A percentile compares a stretch with the other conserved stretches of the same genome.
Conservation (phyloP, 1,140 invertebrate species). For the Musca domestica region DNA sequence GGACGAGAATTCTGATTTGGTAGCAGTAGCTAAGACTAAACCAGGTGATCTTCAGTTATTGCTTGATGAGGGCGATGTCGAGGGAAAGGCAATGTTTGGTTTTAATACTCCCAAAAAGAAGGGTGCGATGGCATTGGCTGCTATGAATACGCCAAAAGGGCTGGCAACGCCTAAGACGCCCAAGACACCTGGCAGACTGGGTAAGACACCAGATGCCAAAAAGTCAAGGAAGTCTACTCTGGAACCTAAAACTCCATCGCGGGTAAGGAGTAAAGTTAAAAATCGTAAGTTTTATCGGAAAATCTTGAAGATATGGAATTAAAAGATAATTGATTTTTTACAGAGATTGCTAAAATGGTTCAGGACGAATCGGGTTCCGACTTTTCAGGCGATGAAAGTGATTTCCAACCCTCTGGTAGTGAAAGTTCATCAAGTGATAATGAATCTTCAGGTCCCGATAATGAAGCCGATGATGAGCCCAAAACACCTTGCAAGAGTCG, state of each 20-base stretch:
- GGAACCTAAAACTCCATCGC: constrained; percentile 48
- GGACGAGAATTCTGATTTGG: too few relatives aligned
- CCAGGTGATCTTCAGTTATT: constrained; percentile 39
- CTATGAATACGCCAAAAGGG: constrained; percentile 39
- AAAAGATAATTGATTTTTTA: too few relatives aligned
- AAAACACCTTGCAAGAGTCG: constrained; percentile 43
- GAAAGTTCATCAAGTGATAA: constrained; percentile 35
- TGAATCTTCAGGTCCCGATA: constrained; percentile 39
- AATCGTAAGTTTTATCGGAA: constrained; percentile 49
- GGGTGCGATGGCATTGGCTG: constrained; percentile 53
- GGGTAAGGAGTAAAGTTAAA: constrained; percentile 44
- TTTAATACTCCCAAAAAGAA: constrained; percentile 58
- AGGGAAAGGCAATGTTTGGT: constrained; percentile 56
- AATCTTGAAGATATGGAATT: too few relatives aligned
- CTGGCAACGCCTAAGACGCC: constrained; percentile 38
- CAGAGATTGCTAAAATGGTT: constrained; percentile 44
- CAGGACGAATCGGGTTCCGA: constrained; percentile 43
- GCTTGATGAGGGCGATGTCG: constrained; percentile 55
- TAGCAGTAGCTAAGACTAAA: constrained; percentile 27
- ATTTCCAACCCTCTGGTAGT: constrained; percentile 39
- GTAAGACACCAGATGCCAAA: constrained; percentile 43
- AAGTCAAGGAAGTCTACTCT: constrained; percentile 36
- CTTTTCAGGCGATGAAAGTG: constrained; percentile 51
- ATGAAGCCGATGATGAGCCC: constrained; percentile 47
- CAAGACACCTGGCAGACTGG: constrained; percentile 37